phyloP scores from a whole-genome alignment of 2,888 invertebrate species.

The Salticus scenicus region DNA sequence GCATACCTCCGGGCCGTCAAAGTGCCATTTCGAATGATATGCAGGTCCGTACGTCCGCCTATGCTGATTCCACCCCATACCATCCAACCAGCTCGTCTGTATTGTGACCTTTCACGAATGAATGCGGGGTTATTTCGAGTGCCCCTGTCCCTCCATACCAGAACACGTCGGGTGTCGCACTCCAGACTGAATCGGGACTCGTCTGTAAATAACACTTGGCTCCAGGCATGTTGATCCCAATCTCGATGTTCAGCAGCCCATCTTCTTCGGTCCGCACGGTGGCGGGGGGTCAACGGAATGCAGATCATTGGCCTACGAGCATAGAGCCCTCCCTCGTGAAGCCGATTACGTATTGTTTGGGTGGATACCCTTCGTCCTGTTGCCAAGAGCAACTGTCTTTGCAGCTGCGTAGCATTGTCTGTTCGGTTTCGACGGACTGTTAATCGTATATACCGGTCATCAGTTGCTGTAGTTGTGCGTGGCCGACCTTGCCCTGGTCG shows the following conservation, averaged over 20 bases:
- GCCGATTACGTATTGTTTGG: conserved; percentile 15
- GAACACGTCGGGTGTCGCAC: not conserved
- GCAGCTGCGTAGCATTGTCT: conserved; percentile 20
- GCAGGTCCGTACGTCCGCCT: too few species aligned
- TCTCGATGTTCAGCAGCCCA: conserved; percentile 17
- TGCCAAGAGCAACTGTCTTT: conserved; percentile 15
- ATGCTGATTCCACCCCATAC: too few species aligned
- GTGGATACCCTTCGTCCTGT: conserved; percentile 15
- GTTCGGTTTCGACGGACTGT: conserved; percentile 10
- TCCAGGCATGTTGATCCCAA: not conserved
- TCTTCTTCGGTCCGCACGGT: not conserved
- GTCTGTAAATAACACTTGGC: not conserved
- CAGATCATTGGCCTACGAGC: not conserved
- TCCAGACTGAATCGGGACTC: conserved; percentile 12
- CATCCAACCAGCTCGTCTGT: too few species aligned
- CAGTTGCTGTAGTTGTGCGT: not conserved
- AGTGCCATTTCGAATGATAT: too few species aligned
- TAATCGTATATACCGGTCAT: conserved; percentile 13
- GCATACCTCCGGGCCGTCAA: too few species aligned
- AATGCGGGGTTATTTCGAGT: too few species aligned
- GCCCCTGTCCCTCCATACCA: too few species aligned
- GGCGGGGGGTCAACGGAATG: not conserved
- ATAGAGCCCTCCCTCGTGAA: conserved; percentile 19
- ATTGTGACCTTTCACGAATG: too few species aligned
- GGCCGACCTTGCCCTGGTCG: conserved; percentile 23